Evolutionary conservation across 2,797 vertebrate species (phyloP), one percentile per base, ranked within the genome.

Genomic region (Hozukius guyotensis): DNA sequence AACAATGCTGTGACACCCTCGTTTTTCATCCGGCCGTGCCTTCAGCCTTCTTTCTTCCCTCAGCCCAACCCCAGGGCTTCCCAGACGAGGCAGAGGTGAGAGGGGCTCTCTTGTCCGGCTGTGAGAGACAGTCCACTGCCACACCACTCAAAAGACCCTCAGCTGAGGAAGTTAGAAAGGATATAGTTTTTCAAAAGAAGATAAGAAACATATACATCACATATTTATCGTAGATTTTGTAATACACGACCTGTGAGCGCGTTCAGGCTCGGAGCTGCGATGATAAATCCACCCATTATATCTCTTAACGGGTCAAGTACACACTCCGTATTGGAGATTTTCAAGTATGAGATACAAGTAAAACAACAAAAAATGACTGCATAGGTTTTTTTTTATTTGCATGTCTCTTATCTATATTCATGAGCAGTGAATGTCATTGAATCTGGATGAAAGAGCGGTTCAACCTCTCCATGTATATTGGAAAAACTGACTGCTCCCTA

Each of bases 1-100:
- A 97, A 96, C 96, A 96, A 96, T 95, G 92, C 93, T 82, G 93
- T 97, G 96, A 96, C 95, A 96, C 95, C 94, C 96, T 96, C 94
- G 95, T 96, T 96, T 96, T 96, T 97, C 96, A 96, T 95, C 92
- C 92, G 88, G 92, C 92, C 88, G 92, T 92, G 91, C 89, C 93
- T 92, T 92, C 90, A 91, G 90, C 94, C 95, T 95, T 94, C 89
- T 90, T 91, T 93, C 91, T 88, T 87, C 87, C 86, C 85, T 88
- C 84, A 81, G 89, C 83, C 87, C 84, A 80, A 89, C 87, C 89
- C 77, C 53, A 63, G 88, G 90, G 77, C 93, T 93, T 92, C 91
- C 87, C 91, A 91, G 92, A 93, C 93, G 94, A 94, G 93, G 88
- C 10, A 93, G 81, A 93, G 92, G 95, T 96, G 95, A 95, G 96